Evolutionary conservation across 2,797 vertebrate species (phyloP).

Genomic region (Chaetodon trifasciatus): DNA sequence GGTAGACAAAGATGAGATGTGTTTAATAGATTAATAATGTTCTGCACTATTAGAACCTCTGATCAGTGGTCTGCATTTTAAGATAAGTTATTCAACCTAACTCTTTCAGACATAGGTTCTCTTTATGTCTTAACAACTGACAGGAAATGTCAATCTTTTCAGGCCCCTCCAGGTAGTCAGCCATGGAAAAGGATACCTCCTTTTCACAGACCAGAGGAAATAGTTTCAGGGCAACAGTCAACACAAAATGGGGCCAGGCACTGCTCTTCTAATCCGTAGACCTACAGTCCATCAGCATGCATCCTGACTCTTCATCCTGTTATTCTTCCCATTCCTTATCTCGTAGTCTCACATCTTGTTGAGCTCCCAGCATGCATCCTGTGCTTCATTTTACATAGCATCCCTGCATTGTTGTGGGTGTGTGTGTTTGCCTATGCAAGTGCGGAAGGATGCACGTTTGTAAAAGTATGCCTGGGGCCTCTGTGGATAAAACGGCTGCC

Average conservation of each 20-base stretch:
- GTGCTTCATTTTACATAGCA: constrained; percentile 53
- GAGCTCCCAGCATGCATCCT: constrained; percentile 71
- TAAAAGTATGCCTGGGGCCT: constrained; percentile 33
- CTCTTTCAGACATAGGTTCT: constrained; percentile 1
- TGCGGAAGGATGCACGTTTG: constrained; percentile 24
- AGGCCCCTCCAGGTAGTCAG: background rate
- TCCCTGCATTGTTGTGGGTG: constrained; percentile 43
- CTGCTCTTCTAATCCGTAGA: constrained; percentile 20
- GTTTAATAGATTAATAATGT: constrained; percentile 45
- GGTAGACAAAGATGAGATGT: constrained; percentile 31
- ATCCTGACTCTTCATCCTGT: constrained; percentile 81
- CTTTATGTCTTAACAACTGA: constrained; percentile 8
- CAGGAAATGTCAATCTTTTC: constrained; percentile 21
- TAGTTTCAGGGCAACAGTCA: constrained; percentile 1
- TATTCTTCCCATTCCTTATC: constrained; percentile 77
- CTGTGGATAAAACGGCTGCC: constrained; percentile 23
- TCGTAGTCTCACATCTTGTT: constrained; percentile 71
- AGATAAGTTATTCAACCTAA: background rate
- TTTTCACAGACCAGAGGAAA: constrained; percentile 29
- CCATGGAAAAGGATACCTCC: constrained; percentile 28
- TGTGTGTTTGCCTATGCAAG: constrained; percentile 22
- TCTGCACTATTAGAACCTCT: constrained; percentile 15
- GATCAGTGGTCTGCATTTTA: background rate
- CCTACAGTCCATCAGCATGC: constrained; percentile 45
- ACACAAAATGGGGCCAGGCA: constrained; percentile 35